Evolutionary conservation across 2,113 vertebrate species (phyloP).

Genomic region (Spea multiplicata): DNA sequence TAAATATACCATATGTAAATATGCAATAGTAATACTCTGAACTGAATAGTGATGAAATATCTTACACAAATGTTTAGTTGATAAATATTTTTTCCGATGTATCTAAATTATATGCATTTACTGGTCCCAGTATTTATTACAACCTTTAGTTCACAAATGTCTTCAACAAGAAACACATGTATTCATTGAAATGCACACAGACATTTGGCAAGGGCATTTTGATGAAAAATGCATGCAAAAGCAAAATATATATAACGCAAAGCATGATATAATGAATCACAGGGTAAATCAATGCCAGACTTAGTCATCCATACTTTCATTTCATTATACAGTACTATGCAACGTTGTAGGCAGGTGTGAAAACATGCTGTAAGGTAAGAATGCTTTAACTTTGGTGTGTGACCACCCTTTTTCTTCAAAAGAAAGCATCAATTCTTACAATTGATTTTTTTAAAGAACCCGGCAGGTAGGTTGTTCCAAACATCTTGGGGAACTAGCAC

Average conservation of each 20-base stretch:
- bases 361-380: no score
- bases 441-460: no score
- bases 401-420: no score
- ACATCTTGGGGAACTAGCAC: no score
- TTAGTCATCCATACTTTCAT: background rate
- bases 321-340: background rate
- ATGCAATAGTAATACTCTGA: no score
- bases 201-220: constrained; percentile 9
- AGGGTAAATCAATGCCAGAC: background rate
- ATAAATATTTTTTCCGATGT: background rate
- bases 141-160: constrained; percentile 1
- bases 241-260: background rate
- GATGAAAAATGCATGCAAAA: constrained; percentile 10
- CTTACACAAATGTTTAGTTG: no score
- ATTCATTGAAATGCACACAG: constrained; percentile 43
- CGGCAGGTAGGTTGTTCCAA: no score
- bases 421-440: no score
- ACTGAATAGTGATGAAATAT: no score
- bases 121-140: constrained; percentile 1
- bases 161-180: constrained; percentile 60
- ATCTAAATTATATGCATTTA: background rate
- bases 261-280: background rate
- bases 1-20: no score
- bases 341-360: no score
- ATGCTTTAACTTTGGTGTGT: no score